Base-by-base conservation (phyloP, 2,888 invertebrate genomes). In the Julus scanicus region DNA sequence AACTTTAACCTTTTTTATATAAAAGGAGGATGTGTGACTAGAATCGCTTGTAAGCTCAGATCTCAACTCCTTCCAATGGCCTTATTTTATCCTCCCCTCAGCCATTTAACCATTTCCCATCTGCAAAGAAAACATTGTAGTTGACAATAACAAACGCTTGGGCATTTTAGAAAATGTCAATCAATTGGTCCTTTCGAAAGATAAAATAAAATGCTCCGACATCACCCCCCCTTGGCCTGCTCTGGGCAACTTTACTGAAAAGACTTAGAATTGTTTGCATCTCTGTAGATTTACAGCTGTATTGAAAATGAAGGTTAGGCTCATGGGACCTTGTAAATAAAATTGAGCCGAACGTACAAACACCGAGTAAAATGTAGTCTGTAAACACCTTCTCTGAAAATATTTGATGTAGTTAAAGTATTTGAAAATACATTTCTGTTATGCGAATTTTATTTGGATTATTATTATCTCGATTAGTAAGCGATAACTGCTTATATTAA, bases 111-210 rank as follows among this genome's bases (percentile, higher is more conserved):
- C 11, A 29, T 37, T 8, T 80, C 13, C 37, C 80, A 80, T 80
- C 29, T 2, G 80, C 9, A 80, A 15, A 39, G 80, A 37, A 37
- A 37, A 37, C 80, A 15, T 80, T 80, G 37, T 37, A 80, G 29
- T 37, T 80, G 80, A 80, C 80, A 80, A 39, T 15, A 39, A 11
- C 80, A 80, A 80, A 80, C 80, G 37, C 80, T 11, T 37, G 80
- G 80, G 80, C 80, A 44, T 80, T 80, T 80, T 80, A 2, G 29
- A 80, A 80, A 80, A 80, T 37, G 80, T 37, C 80, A 80, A 80
- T 80, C 80, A 80, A 29, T 80, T 37, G 37, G 80, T 37, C 37
- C 13, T 5, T 63, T 17, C 9, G 37, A 80, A 29, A 37, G 37
- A 37, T 80, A 13, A 80, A 80, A 80, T 37, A 37, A 80, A 80